Evolutionary conservation across 2,113 vertebrate species (phyloP), one percentile per base, ranked within the genome.

Genomic region (Microcebus lehilahytsara): DNA sequence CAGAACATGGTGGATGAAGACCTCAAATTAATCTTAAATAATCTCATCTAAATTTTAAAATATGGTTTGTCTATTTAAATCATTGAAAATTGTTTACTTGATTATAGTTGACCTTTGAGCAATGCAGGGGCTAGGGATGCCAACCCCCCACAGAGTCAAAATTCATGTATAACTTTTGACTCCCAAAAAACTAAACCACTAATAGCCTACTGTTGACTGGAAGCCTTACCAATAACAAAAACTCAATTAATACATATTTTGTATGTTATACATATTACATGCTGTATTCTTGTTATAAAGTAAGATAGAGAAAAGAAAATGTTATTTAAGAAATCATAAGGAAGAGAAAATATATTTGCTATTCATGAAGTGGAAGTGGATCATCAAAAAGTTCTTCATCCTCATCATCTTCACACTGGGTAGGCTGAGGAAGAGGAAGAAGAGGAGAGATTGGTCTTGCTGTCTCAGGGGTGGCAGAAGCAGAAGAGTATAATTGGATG

Each of bases 1-100:
- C 22, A 67, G 5, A 56, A 20, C 49, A 58, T 11, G 3, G 14
- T 95, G 46, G 20, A 49, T 69, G 79, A 97, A 97, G 64, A 30
- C 71, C 32, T 89, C 75, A 89, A 88, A 78, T 62, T 92, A 90
- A 89, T 66, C 42, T 89, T 58, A 85, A 89, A 71, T 53, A n/a
- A 80, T 69, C 30, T 88, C 16, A 95, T 58, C 8, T 83, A 94
- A 34, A 56, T 85, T 97, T 95, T 90, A 84, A 96, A 93, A 69
- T 51, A 91, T 34, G 30, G 3, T 25, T 93, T 78, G 53, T 32
- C 12, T 53, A 85, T 72, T 95, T 81, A 89, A 94, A 79, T 77
- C 67, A 27, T 9, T 89, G 40, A 37, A 37, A 95, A 20, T 37
- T 53, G 0, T 58, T 95, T 85, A 25, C 34, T 91, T 96, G 37